Conservation (phyloP, 2,888 invertebrate species). For the Parnassius glacialis region DNA sequence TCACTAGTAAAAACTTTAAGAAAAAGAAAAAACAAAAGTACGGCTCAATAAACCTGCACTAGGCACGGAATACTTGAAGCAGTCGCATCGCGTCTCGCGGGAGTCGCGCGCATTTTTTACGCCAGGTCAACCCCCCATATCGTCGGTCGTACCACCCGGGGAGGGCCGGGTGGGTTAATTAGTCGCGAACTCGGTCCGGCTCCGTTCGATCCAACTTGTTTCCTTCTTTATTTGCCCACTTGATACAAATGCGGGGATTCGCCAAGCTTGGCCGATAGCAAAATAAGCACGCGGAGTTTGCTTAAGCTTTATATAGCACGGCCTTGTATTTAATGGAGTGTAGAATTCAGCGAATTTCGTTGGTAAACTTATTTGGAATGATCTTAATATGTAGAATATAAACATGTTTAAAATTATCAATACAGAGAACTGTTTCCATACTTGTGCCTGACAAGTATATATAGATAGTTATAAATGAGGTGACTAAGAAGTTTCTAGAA, state of each 20-base stretch:
- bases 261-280: constrained; percentile 33
- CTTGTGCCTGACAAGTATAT: too few species aligned
- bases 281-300: constrained; percentile 31
- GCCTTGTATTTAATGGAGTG: constrained; percentile 15
- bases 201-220: constrained; percentile 77
- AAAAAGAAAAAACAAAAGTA: constrained; percentile 19
- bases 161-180: constrained; percentile 66
- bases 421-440: too few species aligned
- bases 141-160: constrained; percentile 40
- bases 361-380: constrained; percentile 3
- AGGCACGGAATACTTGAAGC: constrained; percentile 53
- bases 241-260: constrained; percentile 71
- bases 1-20: background rate
- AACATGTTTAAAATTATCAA: too few species aligned
- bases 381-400: too few species aligned
- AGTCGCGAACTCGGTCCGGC: constrained; percentile 77
- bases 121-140: constrained; percentile 37
- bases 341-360: constrained; percentile 8
- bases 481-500: too few species aligned
- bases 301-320: constrained; percentile 26
- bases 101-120: constrained; percentile 71
- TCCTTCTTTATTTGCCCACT: constrained; percentile 79
- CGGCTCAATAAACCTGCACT: constrained; percentile 37
- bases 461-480: too few species aligned
- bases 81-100: constrained; percentile 53